Conservation (phyloP, 2,888 invertebrate species). For the Tachina fera region DNA sequence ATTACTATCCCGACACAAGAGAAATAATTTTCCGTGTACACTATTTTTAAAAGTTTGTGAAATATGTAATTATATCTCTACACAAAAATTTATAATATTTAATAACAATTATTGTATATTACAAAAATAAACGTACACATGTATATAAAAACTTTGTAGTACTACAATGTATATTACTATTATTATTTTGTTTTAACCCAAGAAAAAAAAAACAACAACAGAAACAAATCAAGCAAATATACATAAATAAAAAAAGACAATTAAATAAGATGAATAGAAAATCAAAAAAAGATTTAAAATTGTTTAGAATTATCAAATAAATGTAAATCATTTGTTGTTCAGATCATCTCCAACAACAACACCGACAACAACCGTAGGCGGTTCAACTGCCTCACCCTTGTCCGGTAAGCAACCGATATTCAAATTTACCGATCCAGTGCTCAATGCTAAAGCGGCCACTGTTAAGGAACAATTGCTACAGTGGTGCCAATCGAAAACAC, state of each 20-base stretch:
- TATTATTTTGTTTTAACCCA: constrained; percentile 53
- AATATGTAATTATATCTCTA: constrained; percentile 30
- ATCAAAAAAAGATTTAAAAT: constrained; percentile 28
- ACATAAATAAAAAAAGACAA: constrained; percentile 55
- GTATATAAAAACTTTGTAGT: constrained; percentile 20
- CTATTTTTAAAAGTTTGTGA: not conserved
- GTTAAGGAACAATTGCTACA: constrained; percentile 98
- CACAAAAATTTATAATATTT: constrained; percentile 8
- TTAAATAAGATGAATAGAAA: constrained; percentile 29
- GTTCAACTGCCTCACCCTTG: constrained; percentile 75
- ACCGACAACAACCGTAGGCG: constrained; percentile 86
- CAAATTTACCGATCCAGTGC: constrained; percentile 95
- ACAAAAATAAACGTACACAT: not conserved
- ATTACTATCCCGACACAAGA: not conserved
- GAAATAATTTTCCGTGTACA: not conserved
- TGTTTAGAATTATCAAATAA: constrained; percentile 49
- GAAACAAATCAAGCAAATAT: constrained; percentile 29
- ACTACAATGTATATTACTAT: constrained; percentile 14
- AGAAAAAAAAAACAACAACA: constrained; percentile 41
- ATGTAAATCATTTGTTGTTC: constrained; percentile 78
- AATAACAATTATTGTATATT: not conserved
- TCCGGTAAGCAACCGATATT: constrained; percentile 88
- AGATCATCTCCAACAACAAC: constrained; percentile 92
- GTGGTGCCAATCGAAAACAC: constrained; percentile 98
- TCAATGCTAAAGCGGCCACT: constrained; percentile 95